phyloP scores from a whole-genome alignment of 2,113 vertebrate species.

The Phyllostomus hastatus region DNA sequence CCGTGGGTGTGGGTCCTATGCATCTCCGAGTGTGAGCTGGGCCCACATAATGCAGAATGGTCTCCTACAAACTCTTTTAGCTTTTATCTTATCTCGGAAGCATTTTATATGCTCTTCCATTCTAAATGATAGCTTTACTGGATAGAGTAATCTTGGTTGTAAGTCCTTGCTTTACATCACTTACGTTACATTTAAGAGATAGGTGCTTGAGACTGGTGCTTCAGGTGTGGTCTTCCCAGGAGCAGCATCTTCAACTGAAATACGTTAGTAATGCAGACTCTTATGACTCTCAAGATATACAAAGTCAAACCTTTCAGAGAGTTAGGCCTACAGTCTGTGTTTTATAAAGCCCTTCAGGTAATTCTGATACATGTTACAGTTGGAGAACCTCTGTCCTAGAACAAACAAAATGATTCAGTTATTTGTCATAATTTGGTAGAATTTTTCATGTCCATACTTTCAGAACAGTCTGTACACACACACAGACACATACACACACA shows the following conservation, averaged over 20 bases:
- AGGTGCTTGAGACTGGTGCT: background rate
- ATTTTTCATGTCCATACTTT: background rate
- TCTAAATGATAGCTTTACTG: too few species aligned
- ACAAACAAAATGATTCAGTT: background rate
- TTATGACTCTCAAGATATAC: background rate
- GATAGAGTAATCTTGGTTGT: too few species aligned
- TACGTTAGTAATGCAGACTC: background rate
- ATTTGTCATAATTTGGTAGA: background rate
- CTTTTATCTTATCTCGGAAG: too few species aligned
- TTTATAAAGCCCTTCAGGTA: background rate
- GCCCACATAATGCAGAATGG: too few species aligned
- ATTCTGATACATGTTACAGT: background rate
- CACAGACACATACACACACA: background rate
- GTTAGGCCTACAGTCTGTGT: background rate
- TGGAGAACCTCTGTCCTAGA: background rate
- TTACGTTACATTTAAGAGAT: background rate
- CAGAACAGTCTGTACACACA: background rate
- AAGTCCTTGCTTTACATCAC: too few species aligned
- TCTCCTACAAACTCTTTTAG: too few species aligned
- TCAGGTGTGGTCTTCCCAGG: background rate
- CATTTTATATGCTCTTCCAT: too few species aligned
- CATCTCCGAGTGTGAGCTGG: too few species aligned
- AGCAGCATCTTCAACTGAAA: background rate
- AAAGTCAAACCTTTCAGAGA: background rate
- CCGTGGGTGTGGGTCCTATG: too few species aligned